These are phyloP conservation scores for Prionace glauca DNA, from an alignment of 2,797 vertebrate species.

Conservation along the genomic window DNA sequence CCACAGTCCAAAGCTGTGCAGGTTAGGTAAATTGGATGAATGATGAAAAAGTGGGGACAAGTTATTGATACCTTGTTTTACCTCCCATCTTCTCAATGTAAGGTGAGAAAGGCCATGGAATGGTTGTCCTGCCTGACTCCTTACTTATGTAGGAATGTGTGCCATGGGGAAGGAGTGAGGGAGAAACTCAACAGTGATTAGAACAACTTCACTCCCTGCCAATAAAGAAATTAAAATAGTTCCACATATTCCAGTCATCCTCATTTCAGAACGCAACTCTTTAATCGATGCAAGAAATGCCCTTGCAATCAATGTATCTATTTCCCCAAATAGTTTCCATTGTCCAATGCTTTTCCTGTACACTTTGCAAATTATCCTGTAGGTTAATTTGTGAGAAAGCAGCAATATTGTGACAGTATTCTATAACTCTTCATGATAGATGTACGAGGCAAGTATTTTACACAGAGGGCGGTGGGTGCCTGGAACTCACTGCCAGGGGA, in stretches of 20 bases:
- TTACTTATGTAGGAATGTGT: background rate
- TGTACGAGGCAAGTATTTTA: too few species aligned
- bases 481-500: too few species aligned
- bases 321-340: background rate
- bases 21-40: too few species aligned
- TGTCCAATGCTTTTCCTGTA: background rate
- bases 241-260: background rate
- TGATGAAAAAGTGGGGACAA: background rate
- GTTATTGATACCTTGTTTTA: background rate
- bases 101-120: background rate
- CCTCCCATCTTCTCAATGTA: background rate
- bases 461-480: too few species aligned
- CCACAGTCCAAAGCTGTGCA: too few species aligned
- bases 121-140: background rate
- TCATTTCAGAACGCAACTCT: background rate
- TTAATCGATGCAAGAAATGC: background rate
- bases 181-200: background rate
- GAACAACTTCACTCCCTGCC: background rate
- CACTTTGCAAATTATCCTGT: background rate
- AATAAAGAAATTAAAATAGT: background rate
- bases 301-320: background rate
- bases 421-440: background rate
- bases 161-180: background rate
- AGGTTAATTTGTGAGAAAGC: background rate
- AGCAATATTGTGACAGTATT: background rate